Conservation (phyloP, 2,797 vertebrate genomes). For the Myotis findleyi region DNA sequence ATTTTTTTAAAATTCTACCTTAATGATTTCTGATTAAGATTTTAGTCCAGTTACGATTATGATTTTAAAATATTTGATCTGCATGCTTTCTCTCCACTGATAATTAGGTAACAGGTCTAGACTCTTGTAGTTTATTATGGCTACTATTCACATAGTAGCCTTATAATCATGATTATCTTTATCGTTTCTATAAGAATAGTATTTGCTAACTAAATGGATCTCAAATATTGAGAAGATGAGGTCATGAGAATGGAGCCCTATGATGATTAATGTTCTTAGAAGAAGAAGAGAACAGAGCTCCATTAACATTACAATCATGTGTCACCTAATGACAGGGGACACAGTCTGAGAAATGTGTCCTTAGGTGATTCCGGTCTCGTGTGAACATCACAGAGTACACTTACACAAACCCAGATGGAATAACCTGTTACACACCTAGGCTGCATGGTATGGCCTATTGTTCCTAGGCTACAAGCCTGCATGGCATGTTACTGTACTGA, state of each 20-base stretch:
- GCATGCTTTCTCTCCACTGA: background rate
- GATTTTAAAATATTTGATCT: constrained; percentile 3
- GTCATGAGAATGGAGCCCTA: background rate
- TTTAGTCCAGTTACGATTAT: background rate
- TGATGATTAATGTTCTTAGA: background rate
- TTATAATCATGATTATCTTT: background rate
- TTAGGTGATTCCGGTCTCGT: background rate
- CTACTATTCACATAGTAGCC: background rate
- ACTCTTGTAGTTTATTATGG: background rate
- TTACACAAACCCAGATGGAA: background rate
- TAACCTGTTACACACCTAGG: background rate
- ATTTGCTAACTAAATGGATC: background rate
- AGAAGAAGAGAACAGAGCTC: background rate
- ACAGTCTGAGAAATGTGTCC: background rate
- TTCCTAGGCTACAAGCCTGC: background rate
- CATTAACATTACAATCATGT: background rate
- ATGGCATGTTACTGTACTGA: background rate
- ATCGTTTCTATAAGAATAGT: background rate
- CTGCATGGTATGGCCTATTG: background rate
- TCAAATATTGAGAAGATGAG: background rate
- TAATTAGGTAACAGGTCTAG: background rate
- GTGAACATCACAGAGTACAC: background rate
- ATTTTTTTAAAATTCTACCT: background rate
- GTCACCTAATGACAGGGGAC: background rate
- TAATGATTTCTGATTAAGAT: background rate